Conservation (phyloP, 1,140 invertebrate genomes). For the Batillaria attramentaria region DNA sequence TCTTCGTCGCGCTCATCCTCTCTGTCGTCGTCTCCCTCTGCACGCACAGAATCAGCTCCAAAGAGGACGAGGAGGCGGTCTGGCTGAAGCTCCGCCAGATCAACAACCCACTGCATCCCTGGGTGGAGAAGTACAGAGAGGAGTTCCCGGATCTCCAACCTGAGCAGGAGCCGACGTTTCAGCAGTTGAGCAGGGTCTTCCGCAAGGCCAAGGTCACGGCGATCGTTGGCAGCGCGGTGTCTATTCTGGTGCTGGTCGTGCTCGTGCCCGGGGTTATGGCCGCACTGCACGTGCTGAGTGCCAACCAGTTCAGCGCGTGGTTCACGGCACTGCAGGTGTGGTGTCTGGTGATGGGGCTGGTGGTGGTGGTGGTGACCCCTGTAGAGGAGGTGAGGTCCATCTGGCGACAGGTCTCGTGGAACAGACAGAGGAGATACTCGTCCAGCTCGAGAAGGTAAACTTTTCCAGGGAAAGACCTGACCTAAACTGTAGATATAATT, state of each 20-base stretch:
- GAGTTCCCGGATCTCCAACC: conserved; percentile 42
- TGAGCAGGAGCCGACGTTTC: conserved; percentile 40
- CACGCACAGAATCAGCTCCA: conserved; percentile 43
- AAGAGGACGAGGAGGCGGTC: conserved; percentile 38
- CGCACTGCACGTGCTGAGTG: conserved; percentile 45
- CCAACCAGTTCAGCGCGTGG: conserved; percentile 41
- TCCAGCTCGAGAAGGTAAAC: not conserved
- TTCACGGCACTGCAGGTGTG: conserved; percentile 46
- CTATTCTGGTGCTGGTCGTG: conserved; percentile 39
- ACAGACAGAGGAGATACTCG: not conserved
- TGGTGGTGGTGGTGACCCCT: conserved; percentile 49
- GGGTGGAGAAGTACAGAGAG: conserved; percentile 59
- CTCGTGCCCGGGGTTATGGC: conserved; percentile 53
- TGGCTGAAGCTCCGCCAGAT: conserved; percentile 68
- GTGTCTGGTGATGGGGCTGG: conserved; percentile 42
- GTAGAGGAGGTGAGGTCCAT: conserved; percentile 48
- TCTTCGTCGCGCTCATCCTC: conserved; percentile 41
- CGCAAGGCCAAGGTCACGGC: conserved; percentile 44
- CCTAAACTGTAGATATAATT: too few species aligned
- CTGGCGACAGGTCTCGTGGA: not conserved
- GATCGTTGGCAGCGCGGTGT: conserved; percentile 40
- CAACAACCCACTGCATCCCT: conserved; percentile 70
- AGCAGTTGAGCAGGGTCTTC: conserved; percentile 43
- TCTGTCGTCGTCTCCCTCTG: conserved; percentile 42
- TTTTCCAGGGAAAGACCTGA: too few species aligned